Percentiles rank a stretch among this genome's conserved stretches.
phyloP scores from a whole-genome alignment of 2,113 vertebrate genomes.

The Lycocorax pyrrhopterus region DNA sequence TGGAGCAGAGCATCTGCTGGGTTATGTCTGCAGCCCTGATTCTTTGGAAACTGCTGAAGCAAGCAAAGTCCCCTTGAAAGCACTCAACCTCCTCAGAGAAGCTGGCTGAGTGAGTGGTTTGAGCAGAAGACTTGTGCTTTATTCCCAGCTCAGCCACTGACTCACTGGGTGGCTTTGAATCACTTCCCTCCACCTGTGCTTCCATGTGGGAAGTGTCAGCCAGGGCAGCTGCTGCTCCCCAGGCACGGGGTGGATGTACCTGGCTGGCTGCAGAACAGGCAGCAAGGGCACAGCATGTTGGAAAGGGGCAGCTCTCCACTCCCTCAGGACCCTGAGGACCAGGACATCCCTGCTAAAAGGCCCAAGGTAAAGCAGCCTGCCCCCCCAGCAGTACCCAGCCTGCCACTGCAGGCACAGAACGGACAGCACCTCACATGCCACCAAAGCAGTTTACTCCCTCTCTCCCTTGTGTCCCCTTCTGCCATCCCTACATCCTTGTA shows the following conservation, averaged over 20 bases:
- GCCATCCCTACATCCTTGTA: neutral
- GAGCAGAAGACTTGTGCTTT: constrained; percentile 20
- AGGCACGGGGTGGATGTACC: rapidly evolving
- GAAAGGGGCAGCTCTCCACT: neutral
- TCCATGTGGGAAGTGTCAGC: neutral
- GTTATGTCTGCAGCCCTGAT: neutral
- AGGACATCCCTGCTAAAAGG: neutral
- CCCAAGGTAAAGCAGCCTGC: neutral
- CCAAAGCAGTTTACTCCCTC: neutral
- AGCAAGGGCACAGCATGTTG: neutral
- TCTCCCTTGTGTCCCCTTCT: neutral
- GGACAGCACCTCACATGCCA: neutral
- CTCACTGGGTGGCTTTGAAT: neutral
- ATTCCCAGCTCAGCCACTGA: neutral
- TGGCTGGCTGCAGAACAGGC: neutral
- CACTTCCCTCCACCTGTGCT: neutral
- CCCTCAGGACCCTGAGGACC: neutral
- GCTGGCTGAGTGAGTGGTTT: neutral
- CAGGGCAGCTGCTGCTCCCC: neutral
- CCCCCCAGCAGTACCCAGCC: neutral
- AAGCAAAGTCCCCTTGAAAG: neutral
- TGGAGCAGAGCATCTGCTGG: neutral
- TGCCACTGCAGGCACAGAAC: neutral
- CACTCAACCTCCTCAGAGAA: neutral
- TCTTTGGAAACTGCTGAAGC: constrained; percentile 6